Conservation (phyloP, 2,113 vertebrate species). For the Nothobranchius kuhntae region DNA sequence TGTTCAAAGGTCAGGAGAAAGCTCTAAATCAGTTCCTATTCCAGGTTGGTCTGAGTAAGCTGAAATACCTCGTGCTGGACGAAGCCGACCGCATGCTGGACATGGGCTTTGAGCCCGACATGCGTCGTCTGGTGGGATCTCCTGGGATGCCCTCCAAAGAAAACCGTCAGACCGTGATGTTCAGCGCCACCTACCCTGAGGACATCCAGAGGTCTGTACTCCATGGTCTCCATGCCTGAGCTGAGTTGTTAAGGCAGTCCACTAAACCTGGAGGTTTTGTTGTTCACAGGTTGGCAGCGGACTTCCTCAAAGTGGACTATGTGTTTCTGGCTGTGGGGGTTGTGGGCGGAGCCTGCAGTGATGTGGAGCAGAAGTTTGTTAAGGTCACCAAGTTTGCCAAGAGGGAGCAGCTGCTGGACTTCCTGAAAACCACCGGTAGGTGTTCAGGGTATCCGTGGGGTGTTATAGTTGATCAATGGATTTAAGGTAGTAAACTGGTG, state of each 20-base stretch:
- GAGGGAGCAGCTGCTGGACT: slow-evolving; percentile 86
- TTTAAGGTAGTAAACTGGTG: too few relatives aligned
- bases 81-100: slow-evolving; percentile 97
- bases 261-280: background rate
- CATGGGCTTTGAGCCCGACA: slow-evolving; percentile 92
- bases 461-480: too few relatives aligned
- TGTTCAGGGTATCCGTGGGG: too few relatives aligned
- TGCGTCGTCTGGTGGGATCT: slow-evolving; percentile 84
- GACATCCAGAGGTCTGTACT: slow-evolving; percentile 86
- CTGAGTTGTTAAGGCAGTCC: too few relatives aligned
- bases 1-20: background rate
- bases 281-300: slow-evolving; percentile 82
- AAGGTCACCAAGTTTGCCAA: slow-evolving; percentile 86
- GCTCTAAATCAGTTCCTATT: background rate
- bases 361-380: slow-evolving; percentile 87
- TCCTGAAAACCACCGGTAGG: slow-evolving; percentile 85
- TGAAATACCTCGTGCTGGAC: slow-evolving; percentile 91
- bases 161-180: slow-evolving; percentile 91
- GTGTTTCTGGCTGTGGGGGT: slow-evolving; percentile 91
- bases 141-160: slow-evolving; percentile 89
- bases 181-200: slow-evolving; percentile 94
- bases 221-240: too few relatives aligned
- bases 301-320: slow-evolving; percentile 87
- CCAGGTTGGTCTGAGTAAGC: slow-evolving; percentile 84
- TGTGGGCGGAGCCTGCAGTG: slow-evolving; percentile 91